phyloP scores from a whole-genome alignment of 2,888 invertebrate species.

The Dusona sp. region DNA sequence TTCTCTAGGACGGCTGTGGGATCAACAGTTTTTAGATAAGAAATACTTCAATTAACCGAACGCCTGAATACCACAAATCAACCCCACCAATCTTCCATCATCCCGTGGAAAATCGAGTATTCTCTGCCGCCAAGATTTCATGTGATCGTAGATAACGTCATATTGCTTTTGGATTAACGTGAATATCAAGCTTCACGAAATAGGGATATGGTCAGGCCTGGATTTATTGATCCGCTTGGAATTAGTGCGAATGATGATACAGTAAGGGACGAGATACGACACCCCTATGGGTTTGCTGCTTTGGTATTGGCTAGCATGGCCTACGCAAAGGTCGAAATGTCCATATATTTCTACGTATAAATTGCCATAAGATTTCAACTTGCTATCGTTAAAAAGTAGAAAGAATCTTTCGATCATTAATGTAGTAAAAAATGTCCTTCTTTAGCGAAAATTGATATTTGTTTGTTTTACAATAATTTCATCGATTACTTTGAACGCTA shows the following conservation, averaged over 20 bases:
- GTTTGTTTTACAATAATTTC: background rate
- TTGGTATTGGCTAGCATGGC: background rate
- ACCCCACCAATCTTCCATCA: conserved; percentile 49
- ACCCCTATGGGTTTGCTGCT: background rate
- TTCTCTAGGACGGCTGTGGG: conserved; percentile 74
- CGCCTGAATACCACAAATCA: conserved; percentile 49
- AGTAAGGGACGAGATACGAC: conserved; percentile 5
- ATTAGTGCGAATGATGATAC: conserved; percentile 31
- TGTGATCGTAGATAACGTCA: conserved; percentile 46
- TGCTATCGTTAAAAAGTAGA: background rate
- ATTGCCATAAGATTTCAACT: background rate
- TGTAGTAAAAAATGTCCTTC: background rate
- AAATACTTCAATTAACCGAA: conserved; percentile 83
- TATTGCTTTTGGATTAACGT: conserved; percentile 71
- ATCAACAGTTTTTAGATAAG: conserved; percentile 84
- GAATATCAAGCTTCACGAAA: conserved; percentile 66
- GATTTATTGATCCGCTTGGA: conserved; percentile 25
- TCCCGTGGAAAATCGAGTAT: conserved; percentile 1
- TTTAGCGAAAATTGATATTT: background rate
- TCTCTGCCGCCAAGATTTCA: conserved; percentile 11
- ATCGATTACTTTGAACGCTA: background rate
- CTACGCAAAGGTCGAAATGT: background rate
- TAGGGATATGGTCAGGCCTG: conserved; percentile 3
- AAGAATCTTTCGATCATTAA: background rate
- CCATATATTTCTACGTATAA: background rate